A percentile compares a stretch with the other conserved stretches of the same genome.
phyloP scores from a whole-genome alignment of 2,888 invertebrate genomes.

The Ditylenchus weischeri region DNA sequence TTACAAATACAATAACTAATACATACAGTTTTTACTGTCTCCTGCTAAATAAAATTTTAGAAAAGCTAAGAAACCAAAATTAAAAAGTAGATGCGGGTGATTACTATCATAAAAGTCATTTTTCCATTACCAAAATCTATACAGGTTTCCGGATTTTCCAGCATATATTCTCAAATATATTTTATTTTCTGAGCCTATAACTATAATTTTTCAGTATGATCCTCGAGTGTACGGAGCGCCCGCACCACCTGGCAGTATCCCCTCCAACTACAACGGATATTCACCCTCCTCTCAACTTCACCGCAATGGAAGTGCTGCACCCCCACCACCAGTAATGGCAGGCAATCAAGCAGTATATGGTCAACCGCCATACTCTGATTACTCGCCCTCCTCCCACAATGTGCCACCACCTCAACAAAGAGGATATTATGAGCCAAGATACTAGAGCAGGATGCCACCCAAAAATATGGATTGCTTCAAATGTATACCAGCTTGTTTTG shows the following conservation, averaged over 20 bases:
- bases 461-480: neutral
- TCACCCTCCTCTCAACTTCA: conserved; percentile 23
- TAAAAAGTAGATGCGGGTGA: too few relatives aligned
- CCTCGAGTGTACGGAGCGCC: conserved; percentile 25
- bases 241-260: conserved; percentile 27
- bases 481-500: neutral
- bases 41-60: too few relatives aligned
- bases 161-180: too few relatives aligned
- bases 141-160: too few relatives aligned
- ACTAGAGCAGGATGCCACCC: too few relatives aligned
- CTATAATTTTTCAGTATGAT: conserved; percentile 11
- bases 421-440: conserved; percentile 3
- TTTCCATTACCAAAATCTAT: too few relatives aligned
- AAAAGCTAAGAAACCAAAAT: too few relatives aligned
- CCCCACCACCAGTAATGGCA: neutral
- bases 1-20: too few relatives aligned
- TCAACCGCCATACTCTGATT: conserved; percentile 29
- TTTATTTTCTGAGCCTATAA: too few relatives aligned
- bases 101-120: too few relatives aligned
- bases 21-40: too few relatives aligned
- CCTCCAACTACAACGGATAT: conserved; percentile 38
- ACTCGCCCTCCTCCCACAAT: conserved; percentile 29
- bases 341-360: too few relatives aligned
- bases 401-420: conserved; percentile 1
- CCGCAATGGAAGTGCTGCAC: conserved; percentile 18